Base-by-base conservation (phyloP, 1,140 invertebrate species). In the Drosophila kohkoa region DNA sequence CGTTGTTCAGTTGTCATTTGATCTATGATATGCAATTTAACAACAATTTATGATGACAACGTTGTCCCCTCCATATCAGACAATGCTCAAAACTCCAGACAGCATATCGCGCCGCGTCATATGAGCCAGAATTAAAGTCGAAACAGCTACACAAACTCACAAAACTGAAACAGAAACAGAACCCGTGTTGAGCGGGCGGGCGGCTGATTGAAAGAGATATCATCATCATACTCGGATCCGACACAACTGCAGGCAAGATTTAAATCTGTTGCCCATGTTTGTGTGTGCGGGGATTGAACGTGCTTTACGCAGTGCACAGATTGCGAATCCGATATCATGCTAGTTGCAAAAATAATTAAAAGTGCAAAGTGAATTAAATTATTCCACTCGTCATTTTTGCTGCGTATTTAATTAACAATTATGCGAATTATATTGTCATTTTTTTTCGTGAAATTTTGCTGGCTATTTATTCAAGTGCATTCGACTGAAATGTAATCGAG, bases 21-120 rank as follows among this genome's bases (percentile, higher is more conserved):
- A 82, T 79, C 75, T 75, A 79, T 79, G 81, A 82, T 82, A 82
- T 82, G 79, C 79, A 82, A 82, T 79, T 82, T 82, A 82, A 75
- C 70, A 78, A 82, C 75, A 82, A 82, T 82, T 82, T 82, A 82
- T 82, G 79, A 82, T 82, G 58, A 70, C 60, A 74, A 66, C 54
- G 65, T 74, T 59, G 35, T 38, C 35, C 35, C 35, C 35, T 64
- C 70, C 65, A 59, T 48, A 43, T 38, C 75, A 65, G 58, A 65
- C 30, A 51, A 57, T 28, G 57, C 43, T 13, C 35, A 49, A 65
- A 32, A 62, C 35, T 13, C 32, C 38, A 57, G 72, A 68, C 54
- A 57, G 10, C 54, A 41, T 30, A 67, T 63, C 45, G 43, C 54
- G 41, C 25, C 48, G 16, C 48, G 51, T 54, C 51, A 54, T 35